Evolutionary conservation across 2,888 invertebrate species (phyloP).

Genomic region (Mythimna pallens): DNA sequence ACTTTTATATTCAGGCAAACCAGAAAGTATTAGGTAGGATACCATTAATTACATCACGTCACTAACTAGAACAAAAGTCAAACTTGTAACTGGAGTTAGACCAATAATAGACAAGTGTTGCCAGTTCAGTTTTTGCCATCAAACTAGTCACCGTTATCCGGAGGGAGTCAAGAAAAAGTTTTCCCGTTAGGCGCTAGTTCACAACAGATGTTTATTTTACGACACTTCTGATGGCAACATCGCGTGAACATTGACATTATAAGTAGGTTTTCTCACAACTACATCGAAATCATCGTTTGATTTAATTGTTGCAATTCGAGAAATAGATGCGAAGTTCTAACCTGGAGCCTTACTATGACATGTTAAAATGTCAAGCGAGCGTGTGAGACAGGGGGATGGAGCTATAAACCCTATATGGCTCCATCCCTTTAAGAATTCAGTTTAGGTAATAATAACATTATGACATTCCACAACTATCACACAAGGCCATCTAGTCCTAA

Average conservation of each 20-base stretch:
- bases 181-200: conserved; percentile 35
- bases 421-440: no score
- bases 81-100: neutral
- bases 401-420: no score
- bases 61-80: neutral
- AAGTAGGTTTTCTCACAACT: conserved; percentile 4
- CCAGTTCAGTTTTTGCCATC: conserved; percentile 18
- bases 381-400: no score
- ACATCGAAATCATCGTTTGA: conserved; percentile 9
- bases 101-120: neutral
- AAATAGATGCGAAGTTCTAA: conserved; percentile 19
- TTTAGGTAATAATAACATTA: no score
- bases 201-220: conserved; percentile 51
- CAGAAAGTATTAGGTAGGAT: neutral
- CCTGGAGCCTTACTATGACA: no score
- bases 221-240: conserved; percentile 57
- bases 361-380: no score
- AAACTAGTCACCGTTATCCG: conserved; percentile 11
- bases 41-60: neutral
- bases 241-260: conserved; percentile 43
- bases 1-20: neutral
- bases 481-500: no score
- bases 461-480: no score
- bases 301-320: conserved; percentile 24
- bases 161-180: conserved; percentile 40